phyloP scores from a whole-genome alignment of 92 coral and sea anemone species.

The Blastomussa wellsi region DNA sequence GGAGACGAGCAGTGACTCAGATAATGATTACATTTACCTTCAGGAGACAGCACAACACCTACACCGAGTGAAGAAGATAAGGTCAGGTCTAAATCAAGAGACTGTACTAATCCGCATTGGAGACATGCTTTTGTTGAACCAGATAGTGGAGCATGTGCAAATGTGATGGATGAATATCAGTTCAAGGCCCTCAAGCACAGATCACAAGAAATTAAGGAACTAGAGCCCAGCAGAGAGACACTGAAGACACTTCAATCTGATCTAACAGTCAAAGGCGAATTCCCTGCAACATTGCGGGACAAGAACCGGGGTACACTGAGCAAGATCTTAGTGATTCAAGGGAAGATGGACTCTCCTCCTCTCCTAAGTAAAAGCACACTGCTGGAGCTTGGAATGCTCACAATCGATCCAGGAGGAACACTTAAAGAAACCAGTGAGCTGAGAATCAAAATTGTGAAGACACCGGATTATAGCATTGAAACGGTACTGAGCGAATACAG shows the following conservation, averaged over 20 bases:
- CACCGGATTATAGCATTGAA: conserved; percentile 9
- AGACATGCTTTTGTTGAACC: conserved; percentile 43
- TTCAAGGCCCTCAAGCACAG: conserved; percentile 64
- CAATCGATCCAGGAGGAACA: conserved; percentile 55
- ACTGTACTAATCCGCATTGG: conserved; percentile 57
- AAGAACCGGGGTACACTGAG: conserved; percentile 39
- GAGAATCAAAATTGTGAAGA: conserved; percentile 30
- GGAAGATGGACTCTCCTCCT: conserved; percentile 58
- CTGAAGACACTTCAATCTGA: conserved; percentile 53
- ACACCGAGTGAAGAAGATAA: no score
- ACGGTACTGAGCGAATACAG: conserved; percentile 23
- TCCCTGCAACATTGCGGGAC: conserved; percentile 35
- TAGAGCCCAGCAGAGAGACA: conserved; percentile 30
- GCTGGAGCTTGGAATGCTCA: conserved; percentile 51
- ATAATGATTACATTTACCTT: conserved; percentile 35
- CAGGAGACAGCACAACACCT: conserved; percentile 45
- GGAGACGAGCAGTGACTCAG: conserved; percentile 44
- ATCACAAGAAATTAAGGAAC: conserved; percentile 46
- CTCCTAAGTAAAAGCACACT: conserved; percentile 39
- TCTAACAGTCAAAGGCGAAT: conserved; percentile 59
- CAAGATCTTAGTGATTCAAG: conserved; percentile 46
- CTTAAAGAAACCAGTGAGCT: conserved; percentile 53
- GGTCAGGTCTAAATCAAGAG: conserved; percentile 23
- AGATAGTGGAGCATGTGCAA: conserved; percentile 53
- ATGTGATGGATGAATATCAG: conserved; percentile 72